Conservation (phyloP, 2,888 invertebrate species). For the Aphidoletes aphidimyza region DNA sequence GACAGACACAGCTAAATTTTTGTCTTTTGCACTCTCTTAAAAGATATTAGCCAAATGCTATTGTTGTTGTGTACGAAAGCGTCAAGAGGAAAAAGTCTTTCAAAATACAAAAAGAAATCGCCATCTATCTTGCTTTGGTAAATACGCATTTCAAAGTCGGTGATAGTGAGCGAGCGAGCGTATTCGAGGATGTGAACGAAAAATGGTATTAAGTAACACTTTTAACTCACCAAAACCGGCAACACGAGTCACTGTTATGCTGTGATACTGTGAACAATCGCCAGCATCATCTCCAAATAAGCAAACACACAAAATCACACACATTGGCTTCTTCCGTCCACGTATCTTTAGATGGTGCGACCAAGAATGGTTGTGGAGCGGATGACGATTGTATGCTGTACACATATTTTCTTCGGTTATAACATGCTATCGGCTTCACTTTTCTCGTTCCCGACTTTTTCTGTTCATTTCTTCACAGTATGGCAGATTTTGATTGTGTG, state of each 20-base stretch:
- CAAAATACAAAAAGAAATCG: slow-evolving; percentile 18
- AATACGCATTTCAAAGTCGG: slow-evolving; percentile 15
- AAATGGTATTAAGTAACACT: slow-evolving; percentile 39
- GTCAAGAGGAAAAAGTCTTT: not conserved
- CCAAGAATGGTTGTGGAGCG: not conserved
- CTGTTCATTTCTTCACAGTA: not conserved
- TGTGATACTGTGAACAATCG: not conserved
- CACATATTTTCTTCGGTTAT: slow-evolving; percentile 18
- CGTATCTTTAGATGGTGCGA: not conserved
- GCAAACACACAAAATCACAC: slow-evolving; percentile 11
- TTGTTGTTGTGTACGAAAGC: not conserved
- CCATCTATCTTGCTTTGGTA: slow-evolving; percentile 32
- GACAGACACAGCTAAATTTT: too few species aligned
- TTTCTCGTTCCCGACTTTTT: not conserved
- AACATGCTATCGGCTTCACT: not conserved
- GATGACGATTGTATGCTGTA: slow-evolving; percentile 16
- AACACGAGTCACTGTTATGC: not conserved
- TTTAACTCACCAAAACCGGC: not conserved
- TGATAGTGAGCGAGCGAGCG: not conserved
- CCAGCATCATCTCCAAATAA: not conserved
- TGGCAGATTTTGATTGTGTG: slow-evolving; percentile 41
- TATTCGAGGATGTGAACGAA: not conserved
- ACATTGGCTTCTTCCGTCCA: not conserved
- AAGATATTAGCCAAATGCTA: slow-evolving; percentile 8
- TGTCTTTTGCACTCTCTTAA: not conserved